These are phyloP conservation scores for Dicycla oo DNA, from an alignment of 2,888 invertebrate species.

Conservation along the genomic window DNA sequence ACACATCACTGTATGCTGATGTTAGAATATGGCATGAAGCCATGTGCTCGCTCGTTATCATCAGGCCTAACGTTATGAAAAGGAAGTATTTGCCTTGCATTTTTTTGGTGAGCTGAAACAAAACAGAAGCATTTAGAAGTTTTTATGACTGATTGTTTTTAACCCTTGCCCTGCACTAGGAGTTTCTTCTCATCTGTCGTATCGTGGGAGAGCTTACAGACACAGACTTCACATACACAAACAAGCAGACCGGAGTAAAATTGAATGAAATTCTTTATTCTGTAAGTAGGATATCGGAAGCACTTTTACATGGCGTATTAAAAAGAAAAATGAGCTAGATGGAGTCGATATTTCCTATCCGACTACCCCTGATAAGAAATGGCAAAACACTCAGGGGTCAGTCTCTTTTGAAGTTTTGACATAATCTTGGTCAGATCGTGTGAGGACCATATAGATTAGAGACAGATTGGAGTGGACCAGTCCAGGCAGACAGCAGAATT, in stretches of 20 bases:
- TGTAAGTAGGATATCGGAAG: background rate
- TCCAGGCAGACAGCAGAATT: too few relatives aligned
- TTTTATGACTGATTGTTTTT: background rate
- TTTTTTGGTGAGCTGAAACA: constrained; percentile 60
- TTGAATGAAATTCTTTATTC: background rate
- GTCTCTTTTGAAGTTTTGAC: background rate
- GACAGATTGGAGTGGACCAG: background rate
- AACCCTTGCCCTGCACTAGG: background rate
- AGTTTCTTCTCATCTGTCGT: too few relatives aligned
- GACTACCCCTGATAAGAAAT: background rate
- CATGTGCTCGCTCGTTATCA: constrained; percentile 67
- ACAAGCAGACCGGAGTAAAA: background rate
- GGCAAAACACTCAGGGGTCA: background rate
- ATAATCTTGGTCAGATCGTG: background rate
- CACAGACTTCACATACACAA: background rate
- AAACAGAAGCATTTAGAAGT: background rate
- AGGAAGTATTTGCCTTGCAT: constrained; percentile 72
- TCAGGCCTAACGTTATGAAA: constrained; percentile 55
- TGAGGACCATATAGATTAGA: background rate
- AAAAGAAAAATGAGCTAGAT: background rate
- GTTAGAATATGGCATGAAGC: constrained; percentile 74
- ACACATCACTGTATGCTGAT: constrained; percentile 65
- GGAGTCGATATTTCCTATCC: background rate
- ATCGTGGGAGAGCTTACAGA: background rate
- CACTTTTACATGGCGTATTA: background rate